Conservation (phyloP, 2,113 vertebrate species). For the Ophthalmolycus amberensis region DNA sequence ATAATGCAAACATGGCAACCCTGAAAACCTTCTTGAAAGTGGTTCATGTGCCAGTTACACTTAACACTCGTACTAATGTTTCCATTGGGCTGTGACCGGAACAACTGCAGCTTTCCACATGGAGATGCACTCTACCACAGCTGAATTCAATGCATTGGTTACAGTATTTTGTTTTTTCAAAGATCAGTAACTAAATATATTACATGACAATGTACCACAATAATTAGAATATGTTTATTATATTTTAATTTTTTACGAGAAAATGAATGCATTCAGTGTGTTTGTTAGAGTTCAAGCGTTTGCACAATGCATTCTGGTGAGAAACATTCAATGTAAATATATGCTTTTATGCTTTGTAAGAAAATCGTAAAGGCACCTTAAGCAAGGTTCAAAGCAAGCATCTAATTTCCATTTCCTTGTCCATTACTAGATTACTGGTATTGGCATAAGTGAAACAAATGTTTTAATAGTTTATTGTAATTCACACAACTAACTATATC, state of each 20-base stretch:
- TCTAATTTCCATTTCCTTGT: neutral
- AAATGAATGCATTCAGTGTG: neutral
- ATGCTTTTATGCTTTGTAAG: neutral
- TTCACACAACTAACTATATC: neutral
- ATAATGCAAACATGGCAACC: neutral
- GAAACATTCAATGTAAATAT: neutral
- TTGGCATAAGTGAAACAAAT: neutral
- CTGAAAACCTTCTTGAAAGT: constrained; percentile 5
- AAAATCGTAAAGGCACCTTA: no score
- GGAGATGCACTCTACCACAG: neutral
- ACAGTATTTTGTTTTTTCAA: neutral
- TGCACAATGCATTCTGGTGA: neutral
- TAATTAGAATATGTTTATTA: neutral
- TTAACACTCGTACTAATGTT: neutral
- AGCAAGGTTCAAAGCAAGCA: no score
- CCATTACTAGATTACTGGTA: neutral
- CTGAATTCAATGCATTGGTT: neutral
- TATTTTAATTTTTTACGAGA: neutral
- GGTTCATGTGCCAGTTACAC: constrained; percentile 2
- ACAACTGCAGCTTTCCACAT: neutral
- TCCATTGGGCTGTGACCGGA: neutral
- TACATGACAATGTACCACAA: neutral
- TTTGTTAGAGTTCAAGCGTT: neutral
- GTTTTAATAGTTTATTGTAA: neutral
- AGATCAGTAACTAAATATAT: neutral